phyloP scores from a whole-genome alignment of 2,113 vertebrate species.

The Corythornis vintsioides region DNA sequence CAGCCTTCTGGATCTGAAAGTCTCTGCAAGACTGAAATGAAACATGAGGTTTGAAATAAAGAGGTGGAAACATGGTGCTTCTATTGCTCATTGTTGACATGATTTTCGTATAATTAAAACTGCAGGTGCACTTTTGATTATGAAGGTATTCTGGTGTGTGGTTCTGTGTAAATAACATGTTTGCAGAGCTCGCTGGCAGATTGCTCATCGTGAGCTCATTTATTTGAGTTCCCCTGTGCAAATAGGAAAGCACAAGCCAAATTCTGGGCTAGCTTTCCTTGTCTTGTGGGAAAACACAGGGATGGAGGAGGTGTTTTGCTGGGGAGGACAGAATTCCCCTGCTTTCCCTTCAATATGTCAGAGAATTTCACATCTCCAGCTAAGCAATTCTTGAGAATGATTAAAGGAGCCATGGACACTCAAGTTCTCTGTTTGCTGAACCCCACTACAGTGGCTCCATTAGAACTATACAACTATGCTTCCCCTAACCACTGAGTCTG shows the following conservation, averaged over 20 bases:
- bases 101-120: constrained; percentile 44
- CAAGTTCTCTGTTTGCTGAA: background rate
- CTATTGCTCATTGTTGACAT: background rate
- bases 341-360: background rate
- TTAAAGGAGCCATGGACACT: background rate
- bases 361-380: background rate
- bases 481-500: background rate
- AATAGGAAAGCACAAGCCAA: background rate
- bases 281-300: background rate
- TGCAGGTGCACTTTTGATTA: constrained; percentile 37
- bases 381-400: background rate
- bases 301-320: background rate
- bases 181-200: background rate
- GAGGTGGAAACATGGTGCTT: background rate
- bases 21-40: background rate
- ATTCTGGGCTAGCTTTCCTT: background rate
- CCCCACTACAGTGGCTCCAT: background rate
- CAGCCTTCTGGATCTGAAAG: background rate
- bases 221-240: constrained; percentile 40
- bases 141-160: constrained; percentile 18
- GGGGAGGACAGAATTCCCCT: background rate
- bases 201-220: constrained; percentile 60
- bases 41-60: background rate
- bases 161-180: constrained; percentile 3
- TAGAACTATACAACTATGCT: background rate